A percentile compares a stretch with the other conserved stretches of the same genome.
phyloP scores from a whole-genome alignment of 2,888 invertebrate species.

The Dicranocentrus wangi region DNA sequence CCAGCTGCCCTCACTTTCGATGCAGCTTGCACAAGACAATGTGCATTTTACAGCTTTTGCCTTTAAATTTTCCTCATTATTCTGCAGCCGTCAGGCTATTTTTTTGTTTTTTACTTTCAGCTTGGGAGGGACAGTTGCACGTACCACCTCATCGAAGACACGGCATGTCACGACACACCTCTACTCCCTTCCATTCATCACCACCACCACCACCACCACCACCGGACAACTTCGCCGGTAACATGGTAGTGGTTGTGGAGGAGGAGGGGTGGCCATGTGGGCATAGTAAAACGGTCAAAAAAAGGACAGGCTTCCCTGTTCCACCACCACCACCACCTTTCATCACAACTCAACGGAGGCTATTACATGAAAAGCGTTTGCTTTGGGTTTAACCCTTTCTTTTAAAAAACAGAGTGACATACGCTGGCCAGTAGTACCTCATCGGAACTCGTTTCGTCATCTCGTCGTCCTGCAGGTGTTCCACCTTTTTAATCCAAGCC shows the following conservation, averaged over 20 bases:
- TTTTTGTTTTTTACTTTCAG: neutral
- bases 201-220: neutral
- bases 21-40: neutral
- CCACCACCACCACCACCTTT: too few species aligned
- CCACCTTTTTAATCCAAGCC: constrained; percentile 2
- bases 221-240: constrained; percentile 15
- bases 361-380: too few species aligned
- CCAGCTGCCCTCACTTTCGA: too few species aligned
- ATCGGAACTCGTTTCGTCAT: too few species aligned
- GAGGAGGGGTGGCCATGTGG: neutral
- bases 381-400: constrained; percentile 17
- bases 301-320: neutral
- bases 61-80: neutral
- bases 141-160: neutral
- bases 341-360: too few species aligned
- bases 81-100: neutral
- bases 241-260: neutral
- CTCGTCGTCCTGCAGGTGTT: constrained; percentile 30
- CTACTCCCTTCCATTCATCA: neutral
- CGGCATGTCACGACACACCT: constrained; percentile 15
- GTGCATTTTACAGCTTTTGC: constrained; percentile 21
- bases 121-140: neutral
- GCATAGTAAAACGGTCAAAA: neutral
- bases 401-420: constrained; percentile 24
- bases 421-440: constrained; percentile 30